A percentile compares a stretch with the other conserved stretches of the same genome.
Evolutionary conservation across 2,113 vertebrate species (phyloP).

Genomic region (Hydrochoerus hydrochaeris): DNA sequence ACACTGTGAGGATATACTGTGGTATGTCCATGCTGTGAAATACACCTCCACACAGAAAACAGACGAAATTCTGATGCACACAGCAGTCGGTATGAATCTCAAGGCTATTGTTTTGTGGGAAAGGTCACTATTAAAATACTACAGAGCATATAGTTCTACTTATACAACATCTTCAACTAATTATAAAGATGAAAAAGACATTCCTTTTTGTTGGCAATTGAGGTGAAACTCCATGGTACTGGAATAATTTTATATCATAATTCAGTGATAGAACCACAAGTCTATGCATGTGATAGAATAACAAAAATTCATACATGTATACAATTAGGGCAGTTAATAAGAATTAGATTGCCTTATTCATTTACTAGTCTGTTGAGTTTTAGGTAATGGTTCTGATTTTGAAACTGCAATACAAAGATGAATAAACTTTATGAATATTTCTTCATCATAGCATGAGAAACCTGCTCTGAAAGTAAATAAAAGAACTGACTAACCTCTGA

Average conservation of each 20-base stretch:
- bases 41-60: not conserved
- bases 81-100: not conserved
- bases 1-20: not conserved
- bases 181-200: not conserved
- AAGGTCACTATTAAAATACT: not conserved
- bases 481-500: not conserved
- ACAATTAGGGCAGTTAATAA: not conserved
- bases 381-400: not conserved
- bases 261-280: not conserved
- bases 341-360: not conserved
- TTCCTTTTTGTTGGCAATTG: not conserved
- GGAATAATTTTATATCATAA: not conserved
- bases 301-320: not conserved
- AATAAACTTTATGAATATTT: not conserved
- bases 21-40: not conserved
- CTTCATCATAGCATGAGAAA: not conserved
- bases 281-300: not conserved
- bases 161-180: not conserved
- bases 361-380: not conserved
- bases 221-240: not conserved
- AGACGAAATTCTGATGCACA: not conserved
- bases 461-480: not conserved
- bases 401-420: not conserved
- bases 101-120: not conserved
- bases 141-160: not conserved